A percentile compares a stretch with the other conserved stretches of the same genome.
Evolutionary conservation across 2,797 vertebrate genomes (phyloP).

Genomic region (Neoniphon sammara): DNA sequence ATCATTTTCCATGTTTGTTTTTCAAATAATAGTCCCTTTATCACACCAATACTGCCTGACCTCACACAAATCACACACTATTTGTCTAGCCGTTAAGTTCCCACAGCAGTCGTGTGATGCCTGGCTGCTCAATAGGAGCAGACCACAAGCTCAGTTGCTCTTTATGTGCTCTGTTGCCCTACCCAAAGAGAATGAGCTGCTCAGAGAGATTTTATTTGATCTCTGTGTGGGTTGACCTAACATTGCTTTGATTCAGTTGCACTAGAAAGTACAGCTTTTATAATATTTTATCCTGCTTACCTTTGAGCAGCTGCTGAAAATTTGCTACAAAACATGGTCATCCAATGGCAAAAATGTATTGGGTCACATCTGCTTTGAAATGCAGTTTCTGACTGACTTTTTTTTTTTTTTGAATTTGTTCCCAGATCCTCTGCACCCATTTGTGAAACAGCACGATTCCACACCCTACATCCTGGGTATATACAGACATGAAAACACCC

Average conservation of each 20-base stretch:
- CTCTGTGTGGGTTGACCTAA: constrained; percentile 34
- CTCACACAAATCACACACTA: constrained; percentile 53
- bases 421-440: constrained; percentile 85
- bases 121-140: constrained; percentile 44
- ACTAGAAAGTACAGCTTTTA: constrained; percentile 21
- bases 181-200: constrained; percentile 46
- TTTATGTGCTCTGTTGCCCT: constrained; percentile 45
- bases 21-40: constrained; percentile 67
- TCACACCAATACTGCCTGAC: constrained; percentile 56
- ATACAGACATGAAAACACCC: constrained; percentile 53
- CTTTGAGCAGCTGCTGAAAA: constrained; percentile 28
- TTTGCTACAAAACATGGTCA: constrained; percentile 25
- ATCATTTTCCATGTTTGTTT: constrained; percentile 67
- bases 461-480: constrained; percentile 35
- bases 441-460: constrained; percentile 70
- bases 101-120: constrained; percentile 58
- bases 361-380: constrained; percentile 32
- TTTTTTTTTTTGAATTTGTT: constrained; percentile 31
- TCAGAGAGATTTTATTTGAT: constrained; percentile 52
- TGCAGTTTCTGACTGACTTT: constrained; percentile 18
- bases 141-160: constrained; percentile 19
- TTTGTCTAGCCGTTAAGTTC: constrained; percentile 64
- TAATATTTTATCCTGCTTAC: constrained; percentile 3
- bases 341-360: constrained; percentile 26
- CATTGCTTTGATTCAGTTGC: constrained; percentile 31